phyloP scores from a whole-genome alignment of 2,113 vertebrate species.

The Alethe castanea region DNA sequence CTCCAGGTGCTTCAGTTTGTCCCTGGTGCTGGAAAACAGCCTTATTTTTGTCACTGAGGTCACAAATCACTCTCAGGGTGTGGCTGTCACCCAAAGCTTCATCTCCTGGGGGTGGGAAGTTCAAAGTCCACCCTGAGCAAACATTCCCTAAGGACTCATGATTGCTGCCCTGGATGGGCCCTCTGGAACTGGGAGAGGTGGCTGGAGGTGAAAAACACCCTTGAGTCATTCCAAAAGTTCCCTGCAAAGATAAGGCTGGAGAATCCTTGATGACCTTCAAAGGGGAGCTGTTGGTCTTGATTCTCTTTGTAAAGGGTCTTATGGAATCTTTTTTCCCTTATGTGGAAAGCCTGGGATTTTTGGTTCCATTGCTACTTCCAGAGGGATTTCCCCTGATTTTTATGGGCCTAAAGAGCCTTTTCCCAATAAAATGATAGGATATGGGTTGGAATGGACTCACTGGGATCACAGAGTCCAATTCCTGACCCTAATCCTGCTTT shows the following conservation, averaged over 20 bases:
- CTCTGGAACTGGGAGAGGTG: neutral
- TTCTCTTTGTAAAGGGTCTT: neutral
- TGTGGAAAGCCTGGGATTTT: neutral
- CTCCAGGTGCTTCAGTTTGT: neutral
- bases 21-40: neutral
- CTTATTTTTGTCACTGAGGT: neutral
- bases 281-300: neutral
- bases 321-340: neutral
- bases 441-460: neutral
- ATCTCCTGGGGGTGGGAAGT: neutral
- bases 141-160: neutral
- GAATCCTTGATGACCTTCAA: neutral
- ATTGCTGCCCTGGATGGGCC: neutral
- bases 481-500: neutral
- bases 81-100: neutral
- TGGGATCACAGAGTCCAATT: neutral
- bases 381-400: neutral
- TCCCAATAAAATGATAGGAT: neutral
- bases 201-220: neutral
- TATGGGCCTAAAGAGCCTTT: neutral
- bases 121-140: neutral
- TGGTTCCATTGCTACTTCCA: rapidly evolving
- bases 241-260: neutral
- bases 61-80: neutral
- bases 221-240: neutral